phyloP scores from a whole-genome alignment of 2,113 vertebrate genomes.

The Empidonax alnorum region DNA sequence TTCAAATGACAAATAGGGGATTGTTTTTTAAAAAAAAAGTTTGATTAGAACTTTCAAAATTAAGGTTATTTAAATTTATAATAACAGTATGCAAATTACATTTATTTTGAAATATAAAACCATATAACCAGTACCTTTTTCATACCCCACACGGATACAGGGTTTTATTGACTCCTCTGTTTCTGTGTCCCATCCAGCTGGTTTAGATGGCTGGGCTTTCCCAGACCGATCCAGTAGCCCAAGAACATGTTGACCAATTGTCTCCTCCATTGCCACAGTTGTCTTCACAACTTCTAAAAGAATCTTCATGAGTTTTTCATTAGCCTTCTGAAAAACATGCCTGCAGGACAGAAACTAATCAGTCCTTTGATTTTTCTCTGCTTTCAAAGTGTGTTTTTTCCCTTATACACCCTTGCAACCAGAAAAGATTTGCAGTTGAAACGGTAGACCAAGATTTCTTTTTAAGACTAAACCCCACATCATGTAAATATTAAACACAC shows the following conservation, averaged over 20 bases:
- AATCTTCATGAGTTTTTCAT: conserved; percentile 86
- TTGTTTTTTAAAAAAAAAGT: not conserved
- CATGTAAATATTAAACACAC: not conserved
- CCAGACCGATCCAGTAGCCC: conserved; percentile 78
- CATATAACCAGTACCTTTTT: conserved; percentile 66
- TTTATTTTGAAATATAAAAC: not conserved
- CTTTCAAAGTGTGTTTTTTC: not conserved
- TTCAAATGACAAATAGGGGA: not conserved
- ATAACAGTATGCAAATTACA: not conserved
- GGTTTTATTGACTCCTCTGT: conserved; percentile 59
- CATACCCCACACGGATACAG: conserved; percentile 56
- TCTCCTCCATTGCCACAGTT: conserved; percentile 90
- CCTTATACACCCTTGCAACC: not conserved
- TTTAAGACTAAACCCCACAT: not conserved
- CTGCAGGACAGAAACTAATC: conserved; percentile 66
- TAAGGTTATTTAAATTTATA: not conserved
- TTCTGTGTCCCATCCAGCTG: conserved; percentile 68
- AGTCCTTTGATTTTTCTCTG: not conserved
- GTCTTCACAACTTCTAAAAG: conserved; percentile 91
- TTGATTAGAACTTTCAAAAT: not conserved
- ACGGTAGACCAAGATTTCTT: not conserved
- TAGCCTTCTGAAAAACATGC: conserved; percentile 80
- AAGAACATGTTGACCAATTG: conserved; percentile 87
- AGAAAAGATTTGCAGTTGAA: not conserved
- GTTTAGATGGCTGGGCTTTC: conserved; percentile 64